Percentiles rank a stretch among this genome's conserved stretches.
Conservation (phyloP, 1,140 invertebrate genomes). For the Euwallacea fornicatus region DNA sequence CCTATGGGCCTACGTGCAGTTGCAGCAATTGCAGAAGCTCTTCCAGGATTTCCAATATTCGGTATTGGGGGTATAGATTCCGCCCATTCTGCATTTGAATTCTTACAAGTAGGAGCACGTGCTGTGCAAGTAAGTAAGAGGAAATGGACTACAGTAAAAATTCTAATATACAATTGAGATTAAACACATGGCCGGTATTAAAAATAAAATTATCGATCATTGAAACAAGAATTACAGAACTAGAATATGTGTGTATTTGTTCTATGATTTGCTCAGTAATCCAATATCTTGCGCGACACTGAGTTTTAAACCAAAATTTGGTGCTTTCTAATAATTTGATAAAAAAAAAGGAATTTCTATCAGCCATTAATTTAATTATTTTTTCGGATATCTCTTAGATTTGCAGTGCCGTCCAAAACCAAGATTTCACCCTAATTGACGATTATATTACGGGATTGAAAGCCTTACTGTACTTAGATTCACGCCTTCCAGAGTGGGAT, state of each 20-base stretch:
- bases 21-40: conserved; percentile 76
- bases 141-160: too few relatives aligned
- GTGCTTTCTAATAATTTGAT: too few relatives aligned
- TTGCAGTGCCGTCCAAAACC: conserved; percentile 96
- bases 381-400: conserved; percentile 55
- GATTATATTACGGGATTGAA: conserved; percentile 92
- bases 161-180: too few relatives aligned
- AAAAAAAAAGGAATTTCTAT: not conserved
- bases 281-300: too few relatives aligned
- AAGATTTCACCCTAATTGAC: conserved; percentile 94
- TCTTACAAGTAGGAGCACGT: conserved; percentile 87
- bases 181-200: too few relatives aligned
- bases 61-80: conserved; percentile 95
- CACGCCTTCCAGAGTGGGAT: conserved; percentile 74
- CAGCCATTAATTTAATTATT: not conserved
- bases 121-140: conserved; percentile 68
- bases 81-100: conserved; percentile 91
- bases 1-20: conserved; percentile 90
- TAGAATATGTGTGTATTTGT: too few relatives aligned
- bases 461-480: conserved; percentile 82
- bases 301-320: too few relatives aligned
- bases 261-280: too few relatives aligned
- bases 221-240: too few relatives aligned
- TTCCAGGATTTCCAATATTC: conserved; percentile 90
- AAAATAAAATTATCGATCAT: too few relatives aligned